Conservation (phyloP, 1,140 invertebrate genomes). For the Sycophila sp. region DNA sequence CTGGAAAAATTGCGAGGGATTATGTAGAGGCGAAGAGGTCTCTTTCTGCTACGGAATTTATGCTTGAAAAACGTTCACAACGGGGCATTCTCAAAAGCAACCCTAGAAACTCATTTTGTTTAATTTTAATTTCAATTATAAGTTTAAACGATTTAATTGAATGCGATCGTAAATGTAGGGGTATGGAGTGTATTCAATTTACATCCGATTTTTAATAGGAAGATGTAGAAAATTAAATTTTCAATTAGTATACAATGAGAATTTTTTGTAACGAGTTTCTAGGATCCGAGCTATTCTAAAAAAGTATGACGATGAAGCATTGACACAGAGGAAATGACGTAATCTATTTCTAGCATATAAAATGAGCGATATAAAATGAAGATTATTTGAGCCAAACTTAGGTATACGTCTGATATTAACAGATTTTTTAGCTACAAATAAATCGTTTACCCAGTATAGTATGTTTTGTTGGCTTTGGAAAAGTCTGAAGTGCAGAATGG, state of each 20-base stretch:
- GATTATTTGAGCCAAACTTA: slow-evolving; percentile 36
- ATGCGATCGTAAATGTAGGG: too few relatives aligned
- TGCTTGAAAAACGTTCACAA: neutral
- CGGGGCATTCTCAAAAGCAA: neutral
- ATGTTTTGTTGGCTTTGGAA: slow-evolving; percentile 38
- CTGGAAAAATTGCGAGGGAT: slow-evolving; percentile 54
- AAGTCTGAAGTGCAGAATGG: slow-evolving; percentile 39
- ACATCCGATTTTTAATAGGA: too few relatives aligned
- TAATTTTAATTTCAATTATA: neutral
- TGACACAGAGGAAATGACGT: slow-evolving; percentile 2
- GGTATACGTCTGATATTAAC: slow-evolving; percentile 30
- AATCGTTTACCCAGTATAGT: slow-evolving; percentile 40
- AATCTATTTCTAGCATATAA: slow-evolving; percentile 26
- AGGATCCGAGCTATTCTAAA: neutral
- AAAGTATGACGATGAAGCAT: slow-evolving; percentile 29
- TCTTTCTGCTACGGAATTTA: neutral
- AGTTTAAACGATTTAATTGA: neutral
- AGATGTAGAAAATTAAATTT: too few relatives aligned
- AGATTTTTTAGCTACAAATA: slow-evolving; percentile 38
- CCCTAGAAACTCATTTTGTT: neutral
- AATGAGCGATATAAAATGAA: slow-evolving; percentile 25
- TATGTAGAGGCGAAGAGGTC: neutral
- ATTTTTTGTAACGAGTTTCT: neutral
- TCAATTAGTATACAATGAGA: too few relatives aligned
- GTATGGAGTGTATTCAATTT: too few relatives aligned